These are phyloP conservation scores for Parapristionchus giblindavisi DNA, from an alignment of 2,888 invertebrate genomes.

Conservation along the genomic window DNA sequence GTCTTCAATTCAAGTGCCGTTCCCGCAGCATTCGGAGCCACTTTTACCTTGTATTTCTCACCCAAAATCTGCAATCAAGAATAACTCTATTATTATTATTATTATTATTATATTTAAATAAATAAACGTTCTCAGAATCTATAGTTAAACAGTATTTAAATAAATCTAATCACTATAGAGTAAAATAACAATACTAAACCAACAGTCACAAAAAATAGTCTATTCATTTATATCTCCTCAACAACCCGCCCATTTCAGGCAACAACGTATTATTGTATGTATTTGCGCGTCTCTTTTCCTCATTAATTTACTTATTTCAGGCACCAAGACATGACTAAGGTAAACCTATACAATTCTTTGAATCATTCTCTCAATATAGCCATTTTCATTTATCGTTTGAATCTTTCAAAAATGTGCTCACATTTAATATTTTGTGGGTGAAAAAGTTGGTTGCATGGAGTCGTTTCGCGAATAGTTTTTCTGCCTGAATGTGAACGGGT, in stretches of 20 bases:
- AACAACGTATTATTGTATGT: no score
- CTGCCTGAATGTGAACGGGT: slow-evolving; percentile 61
- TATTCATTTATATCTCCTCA: background rate
- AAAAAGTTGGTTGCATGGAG: slow-evolving; percentile 62
- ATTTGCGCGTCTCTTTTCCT: no score
- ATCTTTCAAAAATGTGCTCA: slow-evolving; percentile 34
- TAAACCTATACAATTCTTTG: no score
- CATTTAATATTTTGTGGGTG: slow-evolving; percentile 56
- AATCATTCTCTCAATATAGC: no score
- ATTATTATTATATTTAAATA: background rate
- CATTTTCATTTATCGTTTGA: no score
- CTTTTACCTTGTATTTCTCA: slow-evolving; percentile 52
- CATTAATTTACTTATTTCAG: no score
- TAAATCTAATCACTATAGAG: background rate
- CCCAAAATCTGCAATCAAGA: slow-evolving; percentile 53
- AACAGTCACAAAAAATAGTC: background rate
- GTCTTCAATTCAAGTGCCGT: slow-evolving; percentile 54
- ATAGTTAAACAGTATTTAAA: background rate
- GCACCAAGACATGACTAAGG: no score
- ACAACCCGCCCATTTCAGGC: no score
- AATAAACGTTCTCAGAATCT: background rate
- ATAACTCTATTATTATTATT: background rate
- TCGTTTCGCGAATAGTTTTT: slow-evolving; percentile 61
- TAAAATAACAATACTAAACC: background rate
- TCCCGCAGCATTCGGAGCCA: slow-evolving; percentile 51